Evolutionary conservation across 23 tunicate species (phyloP).

Genomic region (Halocynthia aurantium): DNA sequence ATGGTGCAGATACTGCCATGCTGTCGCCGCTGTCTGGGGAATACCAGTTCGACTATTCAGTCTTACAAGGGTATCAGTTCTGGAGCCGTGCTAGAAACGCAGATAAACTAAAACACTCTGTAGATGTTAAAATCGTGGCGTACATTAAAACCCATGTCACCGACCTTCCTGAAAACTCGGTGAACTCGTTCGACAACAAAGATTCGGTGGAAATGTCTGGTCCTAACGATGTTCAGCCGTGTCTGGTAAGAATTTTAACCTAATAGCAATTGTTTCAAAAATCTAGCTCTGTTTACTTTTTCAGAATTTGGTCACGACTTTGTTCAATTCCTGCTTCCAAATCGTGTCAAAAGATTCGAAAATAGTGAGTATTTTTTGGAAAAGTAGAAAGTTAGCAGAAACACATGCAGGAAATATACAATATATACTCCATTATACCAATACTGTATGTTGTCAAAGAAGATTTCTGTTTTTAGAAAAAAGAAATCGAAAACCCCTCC

Average conservation of each 20-base stretch:
- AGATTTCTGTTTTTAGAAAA: slow-evolving; percentile 25
- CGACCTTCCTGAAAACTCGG: not conserved
- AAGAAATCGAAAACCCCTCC: slow-evolving; percentile 1
- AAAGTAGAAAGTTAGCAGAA: too few species aligned
- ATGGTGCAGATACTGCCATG: not conserved
- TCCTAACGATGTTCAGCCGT: not conserved
- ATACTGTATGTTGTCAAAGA: not conserved
- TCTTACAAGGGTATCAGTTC: not conserved
- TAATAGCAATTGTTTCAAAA: too few species aligned
- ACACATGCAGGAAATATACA: too few species aligned
- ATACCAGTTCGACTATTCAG: not conserved
- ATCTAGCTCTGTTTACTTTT: not conserved
- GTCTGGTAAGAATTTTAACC: not conserved
- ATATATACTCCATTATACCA: not conserved
- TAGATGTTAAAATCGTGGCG: slow-evolving; percentile 3
- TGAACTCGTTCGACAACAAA: not conserved
- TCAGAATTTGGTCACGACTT: not conserved
- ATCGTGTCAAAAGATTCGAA: slow-evolving; percentile 15
- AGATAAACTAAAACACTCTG: slow-evolving; percentile 7
- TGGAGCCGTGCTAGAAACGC: slow-evolving; percentile 9
- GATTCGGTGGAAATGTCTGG: slow-evolving; percentile 14
- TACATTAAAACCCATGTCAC: slow-evolving; percentile 13
- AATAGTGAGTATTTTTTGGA: slow-evolving; percentile 9
- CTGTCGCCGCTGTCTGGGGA: slow-evolving; percentile 4
- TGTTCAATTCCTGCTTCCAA: slow-evolving; percentile 11